These are phyloP conservation scores for Andrena marginata DNA, from an alignment of 2,888 invertebrate genomes.

Conservation along the genomic window DNA sequence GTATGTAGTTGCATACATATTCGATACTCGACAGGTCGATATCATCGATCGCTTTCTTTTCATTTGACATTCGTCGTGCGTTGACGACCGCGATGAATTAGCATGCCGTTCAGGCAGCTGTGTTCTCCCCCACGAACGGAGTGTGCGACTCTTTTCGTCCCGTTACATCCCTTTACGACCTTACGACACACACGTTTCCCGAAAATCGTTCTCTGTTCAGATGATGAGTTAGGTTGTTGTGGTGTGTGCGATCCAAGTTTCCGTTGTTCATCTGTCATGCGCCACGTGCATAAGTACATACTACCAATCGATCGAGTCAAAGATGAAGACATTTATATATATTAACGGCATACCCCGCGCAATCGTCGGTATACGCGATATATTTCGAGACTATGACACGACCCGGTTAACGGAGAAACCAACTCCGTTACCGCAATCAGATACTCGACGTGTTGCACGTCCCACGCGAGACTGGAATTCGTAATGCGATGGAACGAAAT, in stretches of 20 bases:
- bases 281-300: too few species aligned
- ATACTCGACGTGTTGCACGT: constrained; percentile 29
- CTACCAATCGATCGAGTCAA: too few species aligned
- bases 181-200: too few species aligned
- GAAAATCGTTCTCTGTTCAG: not conserved
- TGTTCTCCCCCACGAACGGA: not conserved
- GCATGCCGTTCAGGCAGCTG: not conserved
- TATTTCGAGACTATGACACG: not conserved
- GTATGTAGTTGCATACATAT: not conserved
- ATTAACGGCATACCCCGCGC: not conserved
- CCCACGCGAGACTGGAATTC: constrained; percentile 48
- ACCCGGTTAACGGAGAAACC: constrained; percentile 60
- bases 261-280: too few species aligned
- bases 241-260: too few species aligned
- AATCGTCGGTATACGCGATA: not conserved
- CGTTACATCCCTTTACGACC: not conserved
- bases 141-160: not conserved
- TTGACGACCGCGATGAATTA: constrained; percentile 37
- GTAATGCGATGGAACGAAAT: constrained; percentile 28
- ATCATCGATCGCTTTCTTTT: constrained; percentile 56
- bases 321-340: too few species aligned
- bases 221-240: too few species aligned
- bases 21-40: not conserved
- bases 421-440: constrained; percentile 39
- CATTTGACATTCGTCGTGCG: constrained; percentile 54